phyloP scores from a whole-genome alignment of 1,140 invertebrate species.

The Coenobita brevimanus region DNA sequence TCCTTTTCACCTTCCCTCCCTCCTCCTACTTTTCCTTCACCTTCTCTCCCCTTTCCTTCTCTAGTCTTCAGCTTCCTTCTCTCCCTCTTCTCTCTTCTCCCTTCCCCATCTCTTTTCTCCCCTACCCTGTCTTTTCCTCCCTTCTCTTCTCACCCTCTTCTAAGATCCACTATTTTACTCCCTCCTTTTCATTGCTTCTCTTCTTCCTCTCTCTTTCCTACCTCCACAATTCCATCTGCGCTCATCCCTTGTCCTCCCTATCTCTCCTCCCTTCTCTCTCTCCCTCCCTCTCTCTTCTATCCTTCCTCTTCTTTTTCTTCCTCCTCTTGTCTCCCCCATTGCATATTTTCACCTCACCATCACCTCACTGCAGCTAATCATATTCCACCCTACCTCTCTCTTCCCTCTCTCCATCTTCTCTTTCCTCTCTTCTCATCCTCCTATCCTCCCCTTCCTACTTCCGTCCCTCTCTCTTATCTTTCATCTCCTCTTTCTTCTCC shows the following conservation, averaged over 20 bases:
- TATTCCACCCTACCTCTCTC: background rate
- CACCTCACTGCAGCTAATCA: background rate
- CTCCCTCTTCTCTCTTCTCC: background rate
- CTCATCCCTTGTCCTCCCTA: background rate
- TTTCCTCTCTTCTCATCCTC: conserved; percentile 1
- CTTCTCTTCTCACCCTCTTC: background rate
- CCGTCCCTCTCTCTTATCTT: background rate
- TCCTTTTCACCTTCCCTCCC: background rate
- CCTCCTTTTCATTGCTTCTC: background rate
- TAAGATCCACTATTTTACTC: background rate
- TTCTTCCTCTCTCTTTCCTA: background rate
- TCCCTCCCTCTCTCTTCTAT: background rate
- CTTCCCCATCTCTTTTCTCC: background rate
- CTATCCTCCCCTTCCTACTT: background rate
- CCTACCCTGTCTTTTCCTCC: background rate
- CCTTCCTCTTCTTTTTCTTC: background rate
- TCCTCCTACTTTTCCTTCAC: background rate
- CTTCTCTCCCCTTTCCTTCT: background rate
- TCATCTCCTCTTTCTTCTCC: background rate
- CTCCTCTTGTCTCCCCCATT: background rate
- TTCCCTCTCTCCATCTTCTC: background rate
- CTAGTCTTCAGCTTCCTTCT: background rate
- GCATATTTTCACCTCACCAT: background rate
- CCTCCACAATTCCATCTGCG: background rate
- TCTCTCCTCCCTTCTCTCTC: background rate